A percentile compares a stretch with the other conserved stretches of the same genome.
phyloP scores from a whole-genome alignment of 2,797 vertebrate species.

The Melanotaenia parkinsoni region DNA sequence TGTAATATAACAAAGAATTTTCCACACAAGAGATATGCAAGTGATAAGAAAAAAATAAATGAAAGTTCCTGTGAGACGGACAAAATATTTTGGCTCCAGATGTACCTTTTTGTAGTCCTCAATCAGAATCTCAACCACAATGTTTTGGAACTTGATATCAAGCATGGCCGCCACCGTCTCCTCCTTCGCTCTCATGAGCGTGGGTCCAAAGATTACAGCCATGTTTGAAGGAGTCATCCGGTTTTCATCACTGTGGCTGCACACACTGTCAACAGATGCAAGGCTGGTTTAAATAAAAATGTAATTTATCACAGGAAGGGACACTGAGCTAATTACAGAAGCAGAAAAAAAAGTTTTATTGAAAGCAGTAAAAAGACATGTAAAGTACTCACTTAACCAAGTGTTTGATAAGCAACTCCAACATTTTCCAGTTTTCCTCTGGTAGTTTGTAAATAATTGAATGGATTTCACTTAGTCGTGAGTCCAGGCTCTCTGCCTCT shows the following conservation, averaged over 20 bases:
- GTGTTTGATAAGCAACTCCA: constrained; percentile 93
- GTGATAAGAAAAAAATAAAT: background rate
- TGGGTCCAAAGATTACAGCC: constrained; percentile 97
- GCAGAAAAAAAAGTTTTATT: background rate
- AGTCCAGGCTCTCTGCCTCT: constrained; percentile 96
- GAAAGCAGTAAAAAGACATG: background rate
- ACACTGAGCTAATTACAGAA: constrained; percentile 8
- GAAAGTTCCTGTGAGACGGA: background rate
- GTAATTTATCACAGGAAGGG: constrained; percentile 2
- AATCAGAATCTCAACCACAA: constrained; percentile 96
- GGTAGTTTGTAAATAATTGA: constrained; percentile 93
- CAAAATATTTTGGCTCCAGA: background rate
- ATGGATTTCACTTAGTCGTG: constrained; percentile 92
- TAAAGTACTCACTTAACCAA: constrained; percentile 88
- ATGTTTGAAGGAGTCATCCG: constrained; percentile 96
- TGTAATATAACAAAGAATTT: background rate
- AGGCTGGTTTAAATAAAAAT: constrained; percentile 15
- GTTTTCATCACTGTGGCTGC: constrained; percentile 91
- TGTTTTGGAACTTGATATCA: constrained; percentile 99
- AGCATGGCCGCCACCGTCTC: constrained; percentile 98
- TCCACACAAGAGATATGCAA: background rate
- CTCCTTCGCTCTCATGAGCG: constrained; percentile 94
- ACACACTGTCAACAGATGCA: constrained; percentile 83
- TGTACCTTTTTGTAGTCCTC: constrained; percentile 92
- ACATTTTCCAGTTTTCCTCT: constrained; percentile 94